Percentiles rank a stretch among this genome's conserved stretches.
phyloP scores from a whole-genome alignment of 1,140 invertebrate genomes.

The Dendroctonus valens region DNA sequence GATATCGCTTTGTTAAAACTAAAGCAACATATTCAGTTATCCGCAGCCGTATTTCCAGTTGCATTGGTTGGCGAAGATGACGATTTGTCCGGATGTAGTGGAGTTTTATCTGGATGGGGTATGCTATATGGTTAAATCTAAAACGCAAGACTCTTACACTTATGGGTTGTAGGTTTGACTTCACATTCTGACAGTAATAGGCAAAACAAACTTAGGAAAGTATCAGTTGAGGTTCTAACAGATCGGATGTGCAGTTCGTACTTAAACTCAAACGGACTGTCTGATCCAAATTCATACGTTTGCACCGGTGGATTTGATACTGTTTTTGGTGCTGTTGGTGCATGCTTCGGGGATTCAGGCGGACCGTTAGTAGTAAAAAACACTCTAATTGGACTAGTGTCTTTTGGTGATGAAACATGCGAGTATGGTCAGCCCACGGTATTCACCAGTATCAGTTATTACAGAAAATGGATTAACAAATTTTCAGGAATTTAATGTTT shows the following conservation, averaged over 20 bases:
- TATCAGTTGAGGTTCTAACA: slow-evolving; percentile 3
- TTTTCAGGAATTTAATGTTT: slow-evolving; percentile 19
- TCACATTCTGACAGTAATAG: neutral
- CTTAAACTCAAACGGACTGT: neutral
- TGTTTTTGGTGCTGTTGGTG: slow-evolving; percentile 19
- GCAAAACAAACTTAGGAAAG: slow-evolving; percentile 12
- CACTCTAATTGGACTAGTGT: slow-evolving; percentile 21
- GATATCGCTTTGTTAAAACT: slow-evolving; percentile 27
- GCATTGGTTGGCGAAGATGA: slow-evolving; percentile 2
- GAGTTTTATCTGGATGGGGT: slow-evolving; percentile 22
- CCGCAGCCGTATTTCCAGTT: neutral
- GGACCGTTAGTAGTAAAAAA: slow-evolving; percentile 68
- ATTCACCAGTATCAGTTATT: slow-evolving; percentile 25
- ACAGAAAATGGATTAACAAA: slow-evolving; percentile 23
- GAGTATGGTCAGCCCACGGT: slow-evolving; percentile 19
- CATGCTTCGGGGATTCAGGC: slow-evolving; percentile 81
- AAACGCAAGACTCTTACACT: neutral
- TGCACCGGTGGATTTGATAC: slow-evolving; percentile 19
- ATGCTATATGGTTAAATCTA: neutral
- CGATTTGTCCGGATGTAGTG: slow-evolving; percentile 11
- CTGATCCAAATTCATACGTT: slow-evolving; percentile 1
- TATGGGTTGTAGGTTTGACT: neutral
- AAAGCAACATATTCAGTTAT: neutral
- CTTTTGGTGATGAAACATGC: slow-evolving; percentile 18
- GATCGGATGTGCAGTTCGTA: neutral